Percentiles rank a stretch among this genome's conserved stretches.
Conservation (phyloP, 2,888 invertebrate species). For the Drosophila pseudotalamancana region DNA sequence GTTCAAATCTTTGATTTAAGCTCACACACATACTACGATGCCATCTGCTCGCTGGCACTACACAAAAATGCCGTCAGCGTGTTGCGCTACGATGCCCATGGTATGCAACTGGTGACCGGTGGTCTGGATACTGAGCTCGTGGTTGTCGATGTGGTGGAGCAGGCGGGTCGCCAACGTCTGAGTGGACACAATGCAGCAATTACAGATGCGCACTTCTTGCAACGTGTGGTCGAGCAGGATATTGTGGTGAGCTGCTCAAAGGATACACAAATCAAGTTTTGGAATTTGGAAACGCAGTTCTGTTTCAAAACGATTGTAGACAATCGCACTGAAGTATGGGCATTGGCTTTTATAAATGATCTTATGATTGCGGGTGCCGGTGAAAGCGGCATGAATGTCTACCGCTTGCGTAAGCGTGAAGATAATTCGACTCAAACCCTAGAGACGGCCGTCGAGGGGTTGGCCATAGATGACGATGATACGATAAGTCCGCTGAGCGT, state of each 20-base stretch:
- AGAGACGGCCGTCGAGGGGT: slow-evolving; percentile 83
- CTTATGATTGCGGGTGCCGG: slow-evolving; percentile 95
- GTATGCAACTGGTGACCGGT: slow-evolving; percentile 94
- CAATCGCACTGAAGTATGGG: slow-evolving; percentile 95
- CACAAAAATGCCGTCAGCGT: slow-evolving; percentile 94
- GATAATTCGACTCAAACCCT: slow-evolving; percentile 84
- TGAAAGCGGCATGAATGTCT: slow-evolving; percentile 93
- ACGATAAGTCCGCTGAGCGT: slow-evolving; percentile 88
- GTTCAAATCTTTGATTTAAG: slow-evolving; percentile 92
- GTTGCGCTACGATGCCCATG: slow-evolving; percentile 92
- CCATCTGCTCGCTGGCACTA: slow-evolving; percentile 88
- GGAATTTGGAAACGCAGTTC: slow-evolving; percentile 97
- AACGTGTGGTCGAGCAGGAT: slow-evolving; percentile 83
- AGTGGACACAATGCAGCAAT: slow-evolving; percentile 96
- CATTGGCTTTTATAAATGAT: slow-evolving; percentile 90
- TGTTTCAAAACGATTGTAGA: slow-evolving; percentile 98
- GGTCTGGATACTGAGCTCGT: slow-evolving; percentile 96
- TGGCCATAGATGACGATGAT: slow-evolving; percentile 81
- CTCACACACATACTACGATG: slow-evolving; percentile 86
- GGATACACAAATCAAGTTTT: slow-evolving; percentile 98
- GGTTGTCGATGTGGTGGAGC: slow-evolving; percentile 97
- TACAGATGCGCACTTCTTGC: slow-evolving; percentile 92
- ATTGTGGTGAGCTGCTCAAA: slow-evolving; percentile 93
- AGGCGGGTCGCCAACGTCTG: slow-evolving; percentile 94
- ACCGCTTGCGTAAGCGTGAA: slow-evolving; percentile 88